Base-by-base conservation (phyloP, 2,113 vertebrate species). In the Benitochromis conjunctus region DNA sequence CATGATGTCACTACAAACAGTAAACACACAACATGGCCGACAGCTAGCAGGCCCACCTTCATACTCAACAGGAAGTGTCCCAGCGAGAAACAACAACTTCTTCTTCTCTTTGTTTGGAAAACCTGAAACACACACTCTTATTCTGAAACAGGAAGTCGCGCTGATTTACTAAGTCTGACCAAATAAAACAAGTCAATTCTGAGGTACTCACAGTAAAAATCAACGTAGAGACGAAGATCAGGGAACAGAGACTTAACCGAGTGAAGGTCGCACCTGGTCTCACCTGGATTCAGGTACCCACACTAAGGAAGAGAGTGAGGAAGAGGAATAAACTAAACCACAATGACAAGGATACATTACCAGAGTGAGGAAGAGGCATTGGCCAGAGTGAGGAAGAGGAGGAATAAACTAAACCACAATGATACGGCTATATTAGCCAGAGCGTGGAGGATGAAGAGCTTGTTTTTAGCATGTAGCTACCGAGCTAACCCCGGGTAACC, bases 161-260 rank as follows among this genome's bases (percentile, higher is more conserved):
- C 64, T 26, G 66, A 24, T 1, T 26, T 46, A 18, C 21, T 14
- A 24, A 3, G 66, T 26, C 38, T 2, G 38, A 71, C 64, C 26
- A 71, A 71, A 71, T 43, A 46, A 46, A 43, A 69, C 11, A 11
- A 24, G 64, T 26, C 12, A 21, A 24, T 24, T 43, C n/a, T 69
- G 21, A 71, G 21, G 5, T 58, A 95, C 96, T 96, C 51, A 96
- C 96, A 86, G 88, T 96, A 96, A 26, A 93, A 94, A n/a, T 95
- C 95, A 9, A 92, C 87, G 8, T 92, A 93, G 4, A 96, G 91
- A 13, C 93, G 93, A 26, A 96, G 94, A 43, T 96, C 95, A 60
- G 81, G 57, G 24, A 91, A 96, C 1, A 29, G 64, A 0, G 93
- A 26, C 3, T 88, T 91, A 12, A 94, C 94, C 11, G 6, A 29